A percentile compares a stretch with the other conserved stretches of the same genome.
These are phyloP conservation scores for Dicrostonyx torquatus DNA, from an alignment of 2,797 vertebrate genomes.

Conservation along the genomic window DNA sequence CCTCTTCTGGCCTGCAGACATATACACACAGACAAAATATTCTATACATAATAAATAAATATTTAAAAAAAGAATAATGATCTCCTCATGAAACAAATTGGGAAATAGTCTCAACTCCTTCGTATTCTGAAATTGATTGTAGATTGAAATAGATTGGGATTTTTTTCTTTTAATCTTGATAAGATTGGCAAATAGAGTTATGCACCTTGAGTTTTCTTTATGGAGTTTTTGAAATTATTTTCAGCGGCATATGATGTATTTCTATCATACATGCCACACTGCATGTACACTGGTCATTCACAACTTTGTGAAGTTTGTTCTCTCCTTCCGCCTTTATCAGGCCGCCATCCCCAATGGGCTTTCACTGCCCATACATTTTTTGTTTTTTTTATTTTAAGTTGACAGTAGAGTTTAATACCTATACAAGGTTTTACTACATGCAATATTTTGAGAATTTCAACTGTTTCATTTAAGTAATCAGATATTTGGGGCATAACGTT, in stretches of 20 bases:
- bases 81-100: not conserved
- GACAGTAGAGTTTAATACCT: not conserved
- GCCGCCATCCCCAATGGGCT: not conserved
- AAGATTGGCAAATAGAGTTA: not conserved
- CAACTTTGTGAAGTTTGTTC: not conserved
- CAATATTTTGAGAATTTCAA: not conserved
- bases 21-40: too few relatives aligned
- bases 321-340: not conserved
- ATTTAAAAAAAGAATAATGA: not conserved
- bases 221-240: not conserved
- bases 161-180: conserved; percentile 11
- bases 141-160: not conserved
- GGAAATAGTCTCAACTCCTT: not conserved
- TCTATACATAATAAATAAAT: too few relatives aligned
- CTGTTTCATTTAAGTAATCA: not conserved
- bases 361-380: not conserved
- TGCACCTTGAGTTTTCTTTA: not conserved
- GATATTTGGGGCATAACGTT: not conserved
- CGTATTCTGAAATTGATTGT: not conserved
- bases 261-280: not conserved
- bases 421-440: not conserved
- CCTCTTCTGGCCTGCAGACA: too few relatives aligned
- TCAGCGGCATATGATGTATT: not conserved
- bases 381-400: not conserved
- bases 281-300: not conserved